phyloP scores from a whole-genome alignment of 2,113 vertebrate genomes.

The Paramormyrops kingsleyae region DNA sequence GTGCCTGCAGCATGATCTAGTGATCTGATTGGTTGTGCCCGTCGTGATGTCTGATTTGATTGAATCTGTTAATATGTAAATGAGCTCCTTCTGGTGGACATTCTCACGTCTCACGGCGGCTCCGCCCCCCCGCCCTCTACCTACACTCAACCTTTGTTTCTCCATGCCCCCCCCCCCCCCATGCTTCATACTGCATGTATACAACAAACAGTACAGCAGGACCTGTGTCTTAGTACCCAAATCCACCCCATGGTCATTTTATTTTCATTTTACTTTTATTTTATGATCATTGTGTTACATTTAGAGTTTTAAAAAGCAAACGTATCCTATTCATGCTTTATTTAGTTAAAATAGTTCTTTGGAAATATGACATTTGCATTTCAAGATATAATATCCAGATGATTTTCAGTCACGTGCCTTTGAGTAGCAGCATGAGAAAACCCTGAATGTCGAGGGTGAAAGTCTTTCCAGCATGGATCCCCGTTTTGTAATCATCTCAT shows the following conservation, averaged over 20 bases:
- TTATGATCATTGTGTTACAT: neutral
- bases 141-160: neutral
- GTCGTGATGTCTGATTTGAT: neutral
- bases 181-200: neutral
- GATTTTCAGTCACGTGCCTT: neutral
- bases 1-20: neutral
- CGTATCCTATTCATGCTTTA: slow-evolving; percentile 60
- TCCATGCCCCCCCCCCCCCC: neutral
- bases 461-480: neutral
- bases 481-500: neutral
- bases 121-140: too few relatives aligned
- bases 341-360: slow-evolving; percentile 71
- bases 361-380: slow-evolving; percentile 69
- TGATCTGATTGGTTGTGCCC: neutral
- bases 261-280: neutral
- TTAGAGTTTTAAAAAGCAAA: neutral
- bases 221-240: neutral
- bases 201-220: neutral
- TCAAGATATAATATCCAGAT: slow-evolving; percentile 34
- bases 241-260: neutral
- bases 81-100: neutral
- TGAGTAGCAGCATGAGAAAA: neutral
- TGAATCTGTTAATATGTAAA: neutral
- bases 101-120: neutral
- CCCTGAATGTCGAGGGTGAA: neutral